Conservation (phyloP, 2,888 invertebrate genomes). For the Lepidocyrtoides sp. region DNA sequence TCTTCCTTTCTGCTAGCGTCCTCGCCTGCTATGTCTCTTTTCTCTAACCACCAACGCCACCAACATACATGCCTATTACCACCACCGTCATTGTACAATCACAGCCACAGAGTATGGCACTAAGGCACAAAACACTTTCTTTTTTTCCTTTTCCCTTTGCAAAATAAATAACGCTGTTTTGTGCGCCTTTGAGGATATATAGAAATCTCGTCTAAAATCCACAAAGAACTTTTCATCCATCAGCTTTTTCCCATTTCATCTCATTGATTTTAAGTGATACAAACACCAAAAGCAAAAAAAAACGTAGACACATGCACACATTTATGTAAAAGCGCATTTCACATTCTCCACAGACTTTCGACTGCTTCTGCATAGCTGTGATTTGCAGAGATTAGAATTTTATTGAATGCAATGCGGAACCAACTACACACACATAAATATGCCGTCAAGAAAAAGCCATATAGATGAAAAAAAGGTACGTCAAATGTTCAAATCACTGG, state of each 20-base stretch:
- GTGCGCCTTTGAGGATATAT: background rate
- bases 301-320: conserved; percentile 39
- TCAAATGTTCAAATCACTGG: background rate
- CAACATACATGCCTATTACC: conserved; percentile 5
- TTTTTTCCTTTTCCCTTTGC: background rate
- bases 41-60: background rate
- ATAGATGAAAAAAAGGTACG: background rate
- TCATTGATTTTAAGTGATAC: conserved; percentile 76
- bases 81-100: conserved; percentile 11
- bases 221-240: conserved; percentile 59
- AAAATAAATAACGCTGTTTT: background rate
- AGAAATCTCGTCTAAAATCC: conserved; percentile 19
- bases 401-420: conserved; percentile 56
- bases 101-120: conserved; percentile 7
- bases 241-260: conserved; percentile 73
- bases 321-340: conserved; percentile 17
- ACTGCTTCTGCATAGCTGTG: conserved; percentile 18
- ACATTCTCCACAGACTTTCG: background rate
- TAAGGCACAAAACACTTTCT: background rate
- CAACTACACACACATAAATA: background rate
- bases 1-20: conserved; percentile 39
- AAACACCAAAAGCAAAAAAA: conserved; percentile 58
- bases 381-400: conserved; percentile 71
- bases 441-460: background rate
- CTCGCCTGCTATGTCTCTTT: conserved; percentile 4